Evolutionary conservation across 1,140 invertebrate genomes (phyloP).

Genomic region (Dufourea novaeangliae): DNA sequence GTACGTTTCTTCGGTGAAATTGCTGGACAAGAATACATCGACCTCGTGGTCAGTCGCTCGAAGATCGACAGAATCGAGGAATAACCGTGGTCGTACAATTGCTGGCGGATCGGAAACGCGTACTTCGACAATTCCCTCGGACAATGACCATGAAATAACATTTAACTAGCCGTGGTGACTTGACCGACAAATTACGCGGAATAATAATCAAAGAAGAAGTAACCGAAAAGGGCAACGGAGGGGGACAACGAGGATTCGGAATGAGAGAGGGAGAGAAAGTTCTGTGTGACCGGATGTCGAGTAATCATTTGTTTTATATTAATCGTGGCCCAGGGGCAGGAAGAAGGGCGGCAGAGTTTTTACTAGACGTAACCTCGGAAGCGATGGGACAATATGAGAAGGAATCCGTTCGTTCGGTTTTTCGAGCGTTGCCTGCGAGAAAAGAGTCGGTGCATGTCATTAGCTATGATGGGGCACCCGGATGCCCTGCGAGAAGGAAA

Average conservation of each 20-base stretch:
- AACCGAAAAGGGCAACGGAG: slow-evolving; percentile 40
- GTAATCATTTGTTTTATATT: slow-evolving; percentile 82
- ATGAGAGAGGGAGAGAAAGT: slow-evolving; percentile 53
- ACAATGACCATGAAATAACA: slow-evolving; percentile 81
- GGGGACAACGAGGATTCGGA: slow-evolving; percentile 15
- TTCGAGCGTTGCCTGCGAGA: slow-evolving; percentile 55
- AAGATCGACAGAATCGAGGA: slow-evolving; percentile 39
- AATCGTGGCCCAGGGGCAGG: slow-evolving; percentile 75
- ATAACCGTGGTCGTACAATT: slow-evolving; percentile 37
- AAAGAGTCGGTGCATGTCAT: slow-evolving; percentile 79
- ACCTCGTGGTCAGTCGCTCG: neutral
- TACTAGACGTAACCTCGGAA: slow-evolving; percentile 17
- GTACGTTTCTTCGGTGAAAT: neutral
- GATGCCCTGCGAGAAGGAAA: slow-evolving; percentile 75
- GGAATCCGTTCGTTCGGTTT: slow-evolving; percentile 57
- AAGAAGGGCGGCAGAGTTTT: slow-evolving; percentile 59
- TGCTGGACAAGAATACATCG: neutral
- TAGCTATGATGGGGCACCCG: slow-evolving; percentile 76
- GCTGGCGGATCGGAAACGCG: slow-evolving; percentile 56
- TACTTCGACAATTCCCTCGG: slow-evolving; percentile 72
- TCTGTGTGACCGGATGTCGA: slow-evolving; percentile 79
- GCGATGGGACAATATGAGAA: slow-evolving; percentile 46
- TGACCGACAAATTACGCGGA: slow-evolving; percentile 81
- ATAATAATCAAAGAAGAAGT: slow-evolving; percentile 75
- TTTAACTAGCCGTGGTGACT: slow-evolving; percentile 80